Conservation (phyloP, 23 tunicate genomes). For the Botrylloides violaceus region DNA sequence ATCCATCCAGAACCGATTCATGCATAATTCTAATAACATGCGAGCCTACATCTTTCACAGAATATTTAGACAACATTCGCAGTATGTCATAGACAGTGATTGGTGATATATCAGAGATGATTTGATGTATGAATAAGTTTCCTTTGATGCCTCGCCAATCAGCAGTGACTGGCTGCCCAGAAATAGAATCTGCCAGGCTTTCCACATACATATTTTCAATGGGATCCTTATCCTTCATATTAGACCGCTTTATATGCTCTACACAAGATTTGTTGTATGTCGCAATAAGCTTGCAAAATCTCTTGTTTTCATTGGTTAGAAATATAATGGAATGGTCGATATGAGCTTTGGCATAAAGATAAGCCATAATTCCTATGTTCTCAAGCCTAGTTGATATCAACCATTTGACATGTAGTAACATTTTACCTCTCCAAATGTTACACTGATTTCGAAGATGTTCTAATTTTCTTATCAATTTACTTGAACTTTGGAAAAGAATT, state of each 20-base stretch:
- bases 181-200: neutral
- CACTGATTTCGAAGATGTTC: conserved; percentile 3
- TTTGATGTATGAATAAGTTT: neutral
- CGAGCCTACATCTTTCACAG: neutral
- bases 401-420: conserved; percentile 21
- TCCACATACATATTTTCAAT: neutral
- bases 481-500: conserved; percentile 16
- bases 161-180: neutral
- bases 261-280: conserved; percentile 34
- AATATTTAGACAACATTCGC: neutral
- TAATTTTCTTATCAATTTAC: neutral
- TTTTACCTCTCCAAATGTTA: conserved; percentile 24
- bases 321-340: conserved; percentile 29
- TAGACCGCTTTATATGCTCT: neutral
- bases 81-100: conserved; percentile 3
- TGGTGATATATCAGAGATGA: neutral
- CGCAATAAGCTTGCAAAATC: conserved; percentile 71
- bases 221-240: neutral
- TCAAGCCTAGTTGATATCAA: conserved; percentile 37
- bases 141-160: neutral
- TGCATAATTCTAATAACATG: neutral
- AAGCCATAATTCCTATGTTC: conserved; percentile 28
- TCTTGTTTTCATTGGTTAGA: conserved; percentile 44
- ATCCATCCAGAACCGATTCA: neutral
- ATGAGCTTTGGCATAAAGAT: conserved; percentile 18